A percentile compares a stretch with the other conserved stretches of the same genome.
Evolutionary conservation across 1,140 invertebrate genomes (phyloP).

Genomic region (Drosophila varians): DNA sequence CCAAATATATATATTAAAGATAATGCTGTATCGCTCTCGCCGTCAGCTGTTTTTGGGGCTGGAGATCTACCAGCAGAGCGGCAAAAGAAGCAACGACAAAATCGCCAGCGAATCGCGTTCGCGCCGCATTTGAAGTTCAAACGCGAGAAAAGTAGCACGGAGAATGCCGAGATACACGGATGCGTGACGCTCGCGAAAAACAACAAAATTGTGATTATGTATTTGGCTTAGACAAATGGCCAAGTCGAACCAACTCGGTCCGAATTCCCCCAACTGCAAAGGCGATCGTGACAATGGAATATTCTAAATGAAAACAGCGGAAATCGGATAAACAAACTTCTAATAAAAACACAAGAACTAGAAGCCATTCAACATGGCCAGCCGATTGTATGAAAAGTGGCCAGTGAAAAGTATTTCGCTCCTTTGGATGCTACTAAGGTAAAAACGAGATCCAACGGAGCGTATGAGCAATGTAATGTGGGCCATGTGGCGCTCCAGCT

Average conservation of each 20-base stretch:
- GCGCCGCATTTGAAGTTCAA: conserved; percentile 79
- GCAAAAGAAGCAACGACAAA: conserved; percentile 41
- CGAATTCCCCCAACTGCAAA: conserved; percentile 12
- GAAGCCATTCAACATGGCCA: conserved; percentile 3
- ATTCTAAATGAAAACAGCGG: conserved; percentile 26
- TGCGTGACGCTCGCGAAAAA: conserved; percentile 35
- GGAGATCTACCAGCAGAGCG: conserved; percentile 46
- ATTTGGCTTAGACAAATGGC: conserved; percentile 16
- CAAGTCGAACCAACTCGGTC: conserved; percentile 17
- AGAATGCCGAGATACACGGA: conserved; percentile 55
- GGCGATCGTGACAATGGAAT: conserved; percentile 26
- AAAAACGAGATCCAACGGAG: conserved; percentile 1
- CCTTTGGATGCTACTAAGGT: conserved; percentile 23
- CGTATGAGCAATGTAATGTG: conserved; percentile 18
- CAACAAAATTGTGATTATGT: conserved; percentile 44
- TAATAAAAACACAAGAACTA: conserved; percentile 32
- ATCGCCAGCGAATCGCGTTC: conserved; percentile 59
- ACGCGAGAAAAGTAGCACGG: conserved; percentile 78
- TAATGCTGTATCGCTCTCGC: conserved; percentile 26
- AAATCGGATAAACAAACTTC: conserved; percentile 23
- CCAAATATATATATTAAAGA: conserved; percentile 7
- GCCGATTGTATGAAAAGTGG: conserved; percentile 1
- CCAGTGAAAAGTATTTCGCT: conserved; percentile 10
- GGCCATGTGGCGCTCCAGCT: conserved; percentile 10
- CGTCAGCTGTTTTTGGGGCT: conserved; percentile 52